Conservation (phyloP, 2,888 invertebrate species). For the Pemphredon lugubris region DNA sequence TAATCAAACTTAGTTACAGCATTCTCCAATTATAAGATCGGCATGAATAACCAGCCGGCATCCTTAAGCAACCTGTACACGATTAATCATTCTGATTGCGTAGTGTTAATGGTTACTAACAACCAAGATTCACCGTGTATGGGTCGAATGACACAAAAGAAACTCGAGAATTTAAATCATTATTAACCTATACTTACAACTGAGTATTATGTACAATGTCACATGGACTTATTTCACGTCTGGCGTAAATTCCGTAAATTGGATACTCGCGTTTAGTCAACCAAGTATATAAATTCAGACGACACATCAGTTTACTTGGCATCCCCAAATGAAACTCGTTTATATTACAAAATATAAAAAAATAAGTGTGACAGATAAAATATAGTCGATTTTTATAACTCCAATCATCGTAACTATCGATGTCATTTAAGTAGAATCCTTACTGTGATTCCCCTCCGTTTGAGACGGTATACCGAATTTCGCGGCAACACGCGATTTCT, state of each 20-base stretch:
- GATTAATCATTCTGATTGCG: no score
- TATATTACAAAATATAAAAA: constrained; percentile 42
- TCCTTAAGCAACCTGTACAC: no score
- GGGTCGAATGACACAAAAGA: no score
- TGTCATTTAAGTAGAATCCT: constrained; percentile 30
- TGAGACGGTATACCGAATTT: constrained; percentile 73
- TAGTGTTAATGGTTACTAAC: no score
- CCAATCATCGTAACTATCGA: constrained; percentile 17
- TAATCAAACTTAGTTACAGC: no score
- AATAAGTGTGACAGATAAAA: constrained; percentile 3
- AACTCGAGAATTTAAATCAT: no score
- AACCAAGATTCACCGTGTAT: no score
- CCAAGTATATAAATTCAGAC: not conserved
- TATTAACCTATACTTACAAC: constrained; percentile 41
- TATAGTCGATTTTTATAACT: not conserved
- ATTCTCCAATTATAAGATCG: no score
- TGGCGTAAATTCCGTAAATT: not conserved
- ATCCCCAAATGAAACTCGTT: not conserved
- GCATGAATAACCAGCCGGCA: no score
- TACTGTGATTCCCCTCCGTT: constrained; percentile 52
- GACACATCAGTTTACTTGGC: not conserved
- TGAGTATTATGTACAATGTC: constrained; percentile 39
- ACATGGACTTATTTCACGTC: constrained; percentile 8
- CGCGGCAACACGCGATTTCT: constrained; percentile 79
- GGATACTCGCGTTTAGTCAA: no score